Evolutionary conservation across 2,113 vertebrate species (phyloP).

Genomic region (Chloroceryle aenea): DNA sequence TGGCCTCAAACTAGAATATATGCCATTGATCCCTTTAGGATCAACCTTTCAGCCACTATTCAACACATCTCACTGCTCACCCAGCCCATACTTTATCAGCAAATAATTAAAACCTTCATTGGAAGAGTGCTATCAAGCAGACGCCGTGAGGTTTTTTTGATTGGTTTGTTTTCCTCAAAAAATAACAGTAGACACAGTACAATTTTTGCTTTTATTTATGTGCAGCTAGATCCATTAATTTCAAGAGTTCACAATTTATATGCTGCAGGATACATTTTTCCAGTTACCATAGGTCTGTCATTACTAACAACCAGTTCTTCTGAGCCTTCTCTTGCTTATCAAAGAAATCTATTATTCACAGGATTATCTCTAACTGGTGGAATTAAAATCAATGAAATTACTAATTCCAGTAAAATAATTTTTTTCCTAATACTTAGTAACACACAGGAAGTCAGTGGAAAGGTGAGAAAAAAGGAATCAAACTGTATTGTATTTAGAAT

Average conservation of each 20-base stretch:
- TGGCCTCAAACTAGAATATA: not conserved
- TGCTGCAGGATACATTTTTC: not conserved
- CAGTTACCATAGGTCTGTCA: not conserved
- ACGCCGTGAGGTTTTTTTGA: accelerated
- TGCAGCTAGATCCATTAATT: not conserved
- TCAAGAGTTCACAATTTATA: not conserved
- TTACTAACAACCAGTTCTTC: not conserved
- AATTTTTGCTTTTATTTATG: not conserved
- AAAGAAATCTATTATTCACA: not conserved
- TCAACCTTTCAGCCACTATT: not conserved
- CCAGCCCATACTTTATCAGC: not conserved
- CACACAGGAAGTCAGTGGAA: not conserved
- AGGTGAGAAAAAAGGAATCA: not conserved
- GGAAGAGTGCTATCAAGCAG: not conserved
- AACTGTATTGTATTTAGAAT: not conserved
- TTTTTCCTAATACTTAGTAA: not conserved
- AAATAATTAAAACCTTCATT: not conserved
- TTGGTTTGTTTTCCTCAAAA: not conserved
- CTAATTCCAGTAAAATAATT: not conserved
- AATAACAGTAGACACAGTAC: not conserved
- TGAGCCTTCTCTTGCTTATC: not conserved
- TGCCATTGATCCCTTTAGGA: not conserved
- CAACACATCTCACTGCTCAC: not conserved
- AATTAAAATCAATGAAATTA: not conserved
- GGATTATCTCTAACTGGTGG: not conserved